These are phyloP conservation scores for Notolabrus celidotus DNA, from an alignment of 2,797 vertebrate genomes.

Conservation along the genomic window DNA sequence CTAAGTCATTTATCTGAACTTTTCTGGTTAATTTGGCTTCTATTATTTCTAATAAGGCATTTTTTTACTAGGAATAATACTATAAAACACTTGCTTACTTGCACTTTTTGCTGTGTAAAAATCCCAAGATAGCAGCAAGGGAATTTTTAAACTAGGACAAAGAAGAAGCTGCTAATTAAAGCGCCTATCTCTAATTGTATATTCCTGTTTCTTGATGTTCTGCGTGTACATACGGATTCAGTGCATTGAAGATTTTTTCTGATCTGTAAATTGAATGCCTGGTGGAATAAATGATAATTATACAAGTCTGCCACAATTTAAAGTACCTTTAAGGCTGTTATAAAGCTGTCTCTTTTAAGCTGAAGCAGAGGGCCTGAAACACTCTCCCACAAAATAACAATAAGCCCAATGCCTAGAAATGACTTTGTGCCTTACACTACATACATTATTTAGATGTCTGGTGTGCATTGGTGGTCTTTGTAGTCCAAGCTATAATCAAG, in stretches of 20 bases:
- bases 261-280: conserved; percentile 34
- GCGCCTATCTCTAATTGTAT: conserved; percentile 34
- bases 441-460: conserved; percentile 1
- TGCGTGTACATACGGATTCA: conserved; percentile 14
- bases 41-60: too few relatives aligned
- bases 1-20: too few relatives aligned
- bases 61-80: too few relatives aligned
- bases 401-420: background rate
- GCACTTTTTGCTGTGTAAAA: conserved; percentile 16
- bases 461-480: conserved; percentile 17
- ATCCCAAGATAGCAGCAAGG: conserved; percentile 28
- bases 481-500: conserved; percentile 14
- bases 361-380: background rate
- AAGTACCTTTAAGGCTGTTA: background rate
- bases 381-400: background rate
- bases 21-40: too few relatives aligned
- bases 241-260: conserved; percentile 5
- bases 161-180: conserved; percentile 62
- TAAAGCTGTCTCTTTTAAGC: background rate
- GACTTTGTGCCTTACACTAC: background rate
- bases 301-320: background rate
- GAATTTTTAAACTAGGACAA: conserved; percentile 50
- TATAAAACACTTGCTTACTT: too few relatives aligned
- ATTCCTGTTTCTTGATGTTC: conserved; percentile 33
- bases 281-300: conserved; percentile 6